phyloP scores from a whole-genome alignment of 1,140 invertebrate genomes.

The Eufriesea mexicana region DNA sequence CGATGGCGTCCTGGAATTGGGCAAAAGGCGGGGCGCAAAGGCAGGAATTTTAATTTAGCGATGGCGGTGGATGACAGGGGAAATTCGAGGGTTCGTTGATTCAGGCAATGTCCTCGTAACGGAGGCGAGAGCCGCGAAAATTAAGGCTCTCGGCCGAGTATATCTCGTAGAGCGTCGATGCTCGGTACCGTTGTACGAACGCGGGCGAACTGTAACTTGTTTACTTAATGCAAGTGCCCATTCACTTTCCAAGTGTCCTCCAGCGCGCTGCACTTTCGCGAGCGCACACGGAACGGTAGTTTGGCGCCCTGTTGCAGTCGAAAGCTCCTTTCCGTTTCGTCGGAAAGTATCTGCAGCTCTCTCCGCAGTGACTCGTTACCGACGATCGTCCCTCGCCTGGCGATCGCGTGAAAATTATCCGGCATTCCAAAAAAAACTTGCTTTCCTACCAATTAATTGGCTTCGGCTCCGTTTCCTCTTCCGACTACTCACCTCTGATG shows the following conservation, averaged over 20 bases:
- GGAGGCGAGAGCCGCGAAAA: constrained; percentile 45
- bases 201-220: constrained; percentile 57
- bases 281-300: constrained; percentile 41
- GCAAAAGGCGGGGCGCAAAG: neutral
- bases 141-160: constrained; percentile 49
- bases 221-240: constrained; percentile 63
- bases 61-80: neutral
- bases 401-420: constrained; percentile 12
- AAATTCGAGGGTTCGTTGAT: constrained; percentile 40
- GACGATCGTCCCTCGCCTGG: neutral
- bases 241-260: constrained; percentile 50
- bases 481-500: too few species aligned
- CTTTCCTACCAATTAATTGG: neutral
- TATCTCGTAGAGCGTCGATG: constrained; percentile 20
- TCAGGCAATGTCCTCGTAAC: constrained; percentile 45
- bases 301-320: constrained; percentile 11
- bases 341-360: neutral
- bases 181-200: constrained; percentile 28
- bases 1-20: neutral
- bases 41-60: constrained; percentile 7
- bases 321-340: constrained; percentile 20
- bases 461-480: too few species aligned
- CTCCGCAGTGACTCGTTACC: neutral
- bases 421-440: too few species aligned
- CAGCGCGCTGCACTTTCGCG: constrained; percentile 29